phyloP scores from a whole-genome alignment of 2,113 vertebrate genomes.

The Heptranchias perlo region DNA sequence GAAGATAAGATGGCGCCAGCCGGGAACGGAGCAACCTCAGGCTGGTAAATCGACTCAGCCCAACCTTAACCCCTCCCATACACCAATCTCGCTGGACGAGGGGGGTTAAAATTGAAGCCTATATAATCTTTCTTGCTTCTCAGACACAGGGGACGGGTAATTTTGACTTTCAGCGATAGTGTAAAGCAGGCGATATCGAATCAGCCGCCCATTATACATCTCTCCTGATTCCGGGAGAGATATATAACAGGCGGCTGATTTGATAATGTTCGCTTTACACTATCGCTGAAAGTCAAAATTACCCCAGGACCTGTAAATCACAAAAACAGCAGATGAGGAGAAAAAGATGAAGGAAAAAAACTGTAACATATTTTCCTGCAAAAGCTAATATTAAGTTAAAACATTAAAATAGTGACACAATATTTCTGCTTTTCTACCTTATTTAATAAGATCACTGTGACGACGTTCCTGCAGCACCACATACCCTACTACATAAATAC shows the following conservation, averaged over 20 bases:
- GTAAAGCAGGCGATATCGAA: background rate
- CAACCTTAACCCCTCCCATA: too few relatives aligned
- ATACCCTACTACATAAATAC: too few relatives aligned
- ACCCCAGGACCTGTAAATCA: background rate
- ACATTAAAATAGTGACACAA: too few relatives aligned
- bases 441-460: too few relatives aligned
- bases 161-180: background rate
- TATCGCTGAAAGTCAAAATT: background rate
- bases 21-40: too few relatives aligned
- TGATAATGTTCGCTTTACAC: background rate
- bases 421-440: too few relatives aligned
- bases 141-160: background rate
- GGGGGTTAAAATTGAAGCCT: background rate
- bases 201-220: too few relatives aligned
- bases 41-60: too few relatives aligned
- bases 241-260: background rate
- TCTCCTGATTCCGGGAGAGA: too few relatives aligned
- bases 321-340: background rate
- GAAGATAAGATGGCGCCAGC: background rate
- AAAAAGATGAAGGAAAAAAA: background rate
- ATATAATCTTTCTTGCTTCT: background rate
- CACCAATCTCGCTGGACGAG: background rate
- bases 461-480: too few relatives aligned
- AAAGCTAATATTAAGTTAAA: too few relatives aligned
- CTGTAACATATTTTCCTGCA: too few relatives aligned